phyloP scores from a whole-genome alignment of 2,113 vertebrate species.

The Limanda limanda region DNA sequence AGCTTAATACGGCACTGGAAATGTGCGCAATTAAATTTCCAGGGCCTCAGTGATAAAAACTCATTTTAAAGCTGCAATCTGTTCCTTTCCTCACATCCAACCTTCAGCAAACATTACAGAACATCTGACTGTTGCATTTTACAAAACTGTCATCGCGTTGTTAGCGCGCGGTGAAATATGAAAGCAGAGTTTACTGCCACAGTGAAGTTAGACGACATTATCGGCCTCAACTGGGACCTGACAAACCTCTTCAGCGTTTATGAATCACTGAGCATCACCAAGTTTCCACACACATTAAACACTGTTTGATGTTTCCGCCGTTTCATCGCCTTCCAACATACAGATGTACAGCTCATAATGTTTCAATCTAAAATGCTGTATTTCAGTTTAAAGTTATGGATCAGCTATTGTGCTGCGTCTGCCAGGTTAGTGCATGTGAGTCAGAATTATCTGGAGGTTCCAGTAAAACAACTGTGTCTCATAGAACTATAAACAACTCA shows the following conservation, averaged over 20 bases:
- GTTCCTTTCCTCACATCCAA: conserved; percentile 25
- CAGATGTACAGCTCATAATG: neutral
- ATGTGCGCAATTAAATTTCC: conserved; percentile 47
- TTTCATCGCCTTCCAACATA: neutral
- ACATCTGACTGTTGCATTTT: neutral
- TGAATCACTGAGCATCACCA: neutral
- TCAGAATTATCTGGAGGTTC: too few relatives aligned
- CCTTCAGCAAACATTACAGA: conserved; percentile 13
- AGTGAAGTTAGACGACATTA: neutral
- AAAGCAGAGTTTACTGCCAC: conserved; percentile 4
- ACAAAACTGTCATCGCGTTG: conserved; percentile 9
- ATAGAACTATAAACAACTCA: too few relatives aligned
- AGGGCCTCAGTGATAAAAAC: conserved; percentile 48
- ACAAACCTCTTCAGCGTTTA: neutral
- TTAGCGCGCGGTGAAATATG: conserved; percentile 3
- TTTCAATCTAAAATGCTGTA: neutral
- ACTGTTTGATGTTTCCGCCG: neutral
- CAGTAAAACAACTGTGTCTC: too few relatives aligned
- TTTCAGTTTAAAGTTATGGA: neutral
- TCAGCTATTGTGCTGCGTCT: neutral
- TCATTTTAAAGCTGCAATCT: conserved; percentile 50
- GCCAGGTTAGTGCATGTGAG: neutral
- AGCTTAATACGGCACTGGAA: conserved; percentile 42
- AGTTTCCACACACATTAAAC: neutral
- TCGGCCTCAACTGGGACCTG: neutral